Evolutionary conservation across 2,888 invertebrate species (phyloP).

Genomic region (Pyrrhosoma nymphula): DNA sequence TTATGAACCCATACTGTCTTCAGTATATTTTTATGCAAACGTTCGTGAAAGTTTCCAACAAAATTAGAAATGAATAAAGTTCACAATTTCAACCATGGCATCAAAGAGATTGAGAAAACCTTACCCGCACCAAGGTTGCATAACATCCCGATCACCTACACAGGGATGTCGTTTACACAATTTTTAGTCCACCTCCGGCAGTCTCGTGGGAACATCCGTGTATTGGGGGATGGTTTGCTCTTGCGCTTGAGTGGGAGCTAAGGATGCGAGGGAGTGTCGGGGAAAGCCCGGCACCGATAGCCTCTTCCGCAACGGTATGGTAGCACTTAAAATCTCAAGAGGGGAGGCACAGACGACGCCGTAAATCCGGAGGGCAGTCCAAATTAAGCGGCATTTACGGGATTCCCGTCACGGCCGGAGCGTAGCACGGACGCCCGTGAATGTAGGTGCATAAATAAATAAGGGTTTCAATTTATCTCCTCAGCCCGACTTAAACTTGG

Average conservation of each 20-base stretch:
- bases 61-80: no score
- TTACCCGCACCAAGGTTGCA: no score
- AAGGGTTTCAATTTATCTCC: background rate
- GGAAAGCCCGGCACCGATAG: background rate
- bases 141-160: no score
- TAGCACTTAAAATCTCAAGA: slow-evolving; percentile 4
- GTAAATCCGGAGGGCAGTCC: slow-evolving; percentile 41
- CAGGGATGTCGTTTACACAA: background rate
- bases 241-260: background rate
- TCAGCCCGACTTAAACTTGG: background rate
- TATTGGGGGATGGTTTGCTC: background rate
- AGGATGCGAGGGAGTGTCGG: background rate
- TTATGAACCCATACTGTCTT: no score
- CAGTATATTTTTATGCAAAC: no score
- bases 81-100: no score
- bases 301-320: background rate
- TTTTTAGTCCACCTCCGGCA: background rate
- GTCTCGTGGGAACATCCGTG: background rate
- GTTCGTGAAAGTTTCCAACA: no score
- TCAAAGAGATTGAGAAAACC: no score
- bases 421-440: background rate
- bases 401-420: background rate
- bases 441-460: background rate
- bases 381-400: slow-evolving; percentile 28
- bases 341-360: background rate